Base-by-base conservation (phyloP, 1,140 invertebrate species). In the Himalopsyche phryganea region DNA sequence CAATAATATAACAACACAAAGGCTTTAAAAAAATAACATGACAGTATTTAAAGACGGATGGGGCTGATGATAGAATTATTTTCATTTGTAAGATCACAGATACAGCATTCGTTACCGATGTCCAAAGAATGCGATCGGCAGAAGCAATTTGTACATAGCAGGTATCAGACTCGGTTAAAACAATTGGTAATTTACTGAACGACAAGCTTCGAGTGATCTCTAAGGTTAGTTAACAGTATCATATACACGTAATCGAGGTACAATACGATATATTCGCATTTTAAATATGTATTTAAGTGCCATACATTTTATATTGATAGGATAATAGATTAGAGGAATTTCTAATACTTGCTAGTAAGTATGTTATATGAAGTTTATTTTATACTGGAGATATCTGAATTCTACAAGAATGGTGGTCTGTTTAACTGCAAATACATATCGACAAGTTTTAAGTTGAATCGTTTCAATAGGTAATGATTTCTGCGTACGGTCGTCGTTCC, bases 121-220 rank as follows among this genome's bases (percentile, higher is more conserved):
- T 49, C 23, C 7, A 14, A 13, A 49, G 32, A 49, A 17, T 32
- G 47, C 28, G 10, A 6, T 49, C 32, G 9, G 11, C 11, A 46
- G 11, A 23, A 48, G 56, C 49, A 46, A 45, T 58, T 58, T 58
- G 56, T 58, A 58, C 56, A 57, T 51, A 36, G 38, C 49, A 51
- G 56, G 56, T 51, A 56, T 40, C 38, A 40, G 38, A 40, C 38
- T 40, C 42, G 2, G 10, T 45, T 6, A 45, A 45, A 45, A 19
- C 13, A 45, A 19, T 6, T 40, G 42, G 42, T 7, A 45, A 6
- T 19, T 19, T 17, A 45, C 18, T 19, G 14, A 17, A 11, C 10
- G 10, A 48, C 5, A 48, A 48, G 46, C 46, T 48, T 48, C 20
- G 23, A 23, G 46, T 48, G 46, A 48, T 20, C 46, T 48, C 46